Percentiles rank a stretch among this genome's conserved stretches.
Conservation (phyloP, 2,888 invertebrate genomes). For the Habrosyne pyritoides region DNA sequence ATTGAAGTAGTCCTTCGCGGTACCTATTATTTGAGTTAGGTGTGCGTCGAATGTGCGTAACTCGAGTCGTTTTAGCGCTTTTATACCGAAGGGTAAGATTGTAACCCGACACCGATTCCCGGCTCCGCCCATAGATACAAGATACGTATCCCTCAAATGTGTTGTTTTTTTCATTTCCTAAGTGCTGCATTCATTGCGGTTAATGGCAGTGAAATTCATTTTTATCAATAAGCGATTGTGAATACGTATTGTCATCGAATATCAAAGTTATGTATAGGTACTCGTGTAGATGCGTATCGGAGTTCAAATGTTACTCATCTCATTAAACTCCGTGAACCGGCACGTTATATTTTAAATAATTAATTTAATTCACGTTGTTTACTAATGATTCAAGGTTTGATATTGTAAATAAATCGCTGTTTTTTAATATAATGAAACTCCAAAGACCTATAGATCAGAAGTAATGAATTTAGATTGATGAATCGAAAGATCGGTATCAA, state of each 20-base stretch:
- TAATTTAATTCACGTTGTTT: slow-evolving; percentile 58
- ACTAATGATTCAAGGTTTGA: slow-evolving; percentile 43
- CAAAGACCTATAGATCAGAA: not conserved
- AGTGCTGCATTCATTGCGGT: slow-evolving; percentile 50
- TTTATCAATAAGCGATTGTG: slow-evolving; percentile 41
- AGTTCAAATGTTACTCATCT: slow-evolving; percentile 35
- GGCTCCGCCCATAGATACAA: slow-evolving; percentile 59
- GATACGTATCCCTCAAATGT: slow-evolving; percentile 52
- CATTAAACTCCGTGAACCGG: slow-evolving; percentile 34
- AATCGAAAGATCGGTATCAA: slow-evolving; percentile 11
- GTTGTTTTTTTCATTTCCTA: slow-evolving; percentile 72
- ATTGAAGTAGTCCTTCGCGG: not conserved
- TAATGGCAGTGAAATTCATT: slow-evolving; percentile 56
- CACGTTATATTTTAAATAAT: slow-evolving; percentile 27
- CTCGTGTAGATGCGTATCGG: slow-evolving; percentile 18
- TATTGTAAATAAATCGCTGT: slow-evolving; percentile 23
- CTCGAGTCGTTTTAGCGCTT: slow-evolving; percentile 61
- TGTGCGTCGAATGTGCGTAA: slow-evolving; percentile 62
- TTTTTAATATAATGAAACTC: slow-evolving; percentile 4
- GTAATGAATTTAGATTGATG: slow-evolving; percentile 19
- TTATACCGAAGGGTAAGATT: slow-evolving; percentile 74
- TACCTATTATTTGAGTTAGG: slow-evolving; percentile 35
- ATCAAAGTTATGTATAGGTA: slow-evolving; percentile 8
- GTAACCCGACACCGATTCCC: slow-evolving; percentile 62
- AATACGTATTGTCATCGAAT: slow-evolving; percentile 15